Evolutionary conservation across 2,113 vertebrate genomes (phyloP), one percentile per base, ranked within the genome.

Genomic region (Thunnus thynnus): DNA sequence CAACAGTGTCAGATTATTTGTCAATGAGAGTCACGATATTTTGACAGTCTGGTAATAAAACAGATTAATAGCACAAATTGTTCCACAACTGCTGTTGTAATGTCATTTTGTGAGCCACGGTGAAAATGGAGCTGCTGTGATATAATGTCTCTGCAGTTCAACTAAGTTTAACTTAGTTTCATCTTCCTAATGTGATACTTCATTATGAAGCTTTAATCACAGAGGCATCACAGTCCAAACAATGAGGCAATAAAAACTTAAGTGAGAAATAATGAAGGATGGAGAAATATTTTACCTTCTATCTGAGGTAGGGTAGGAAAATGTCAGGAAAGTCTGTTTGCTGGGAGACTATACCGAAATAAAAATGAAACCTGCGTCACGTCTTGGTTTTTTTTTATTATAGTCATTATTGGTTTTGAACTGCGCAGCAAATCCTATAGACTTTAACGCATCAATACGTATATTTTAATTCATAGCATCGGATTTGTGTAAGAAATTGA

Each of bases 191-290:
- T 92, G 86, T 18, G 78, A 90, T 71, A 86, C 88, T 92, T 92
- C 79, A 91, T 92, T 88, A 91, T 47, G 63, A 78, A 68, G 75
- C 82, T 92, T 92, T 91, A 92, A 92, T 93, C 90, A 90, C 80
- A 52, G n/a, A 74, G 32, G 88, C 76, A 58, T 78, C 72, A 57
- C 18, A 54, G 76, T 80, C 83, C 86, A 88, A 86, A 91, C 87
- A 87, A 85, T 54, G 52, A 87, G 78, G 87, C 80, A 89, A 90
- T 91, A 86, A 87, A 86, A 78, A 71, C 84, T 78, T 91, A 89
- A 93, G 82, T 91, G 86, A 86, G 54, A 91, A 93, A 91, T 91
- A 93, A 91, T 91, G 90, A 92, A 87, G 60, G 65, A 65, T 6
- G 70, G 61, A 66, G 69, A 82, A 85, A 89, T 76, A 80, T 82